These are phyloP conservation scores for Psylliodes chrysocephalus DNA, from an alignment of 2,888 invertebrate genomes.

Conservation along the genomic window DNA sequence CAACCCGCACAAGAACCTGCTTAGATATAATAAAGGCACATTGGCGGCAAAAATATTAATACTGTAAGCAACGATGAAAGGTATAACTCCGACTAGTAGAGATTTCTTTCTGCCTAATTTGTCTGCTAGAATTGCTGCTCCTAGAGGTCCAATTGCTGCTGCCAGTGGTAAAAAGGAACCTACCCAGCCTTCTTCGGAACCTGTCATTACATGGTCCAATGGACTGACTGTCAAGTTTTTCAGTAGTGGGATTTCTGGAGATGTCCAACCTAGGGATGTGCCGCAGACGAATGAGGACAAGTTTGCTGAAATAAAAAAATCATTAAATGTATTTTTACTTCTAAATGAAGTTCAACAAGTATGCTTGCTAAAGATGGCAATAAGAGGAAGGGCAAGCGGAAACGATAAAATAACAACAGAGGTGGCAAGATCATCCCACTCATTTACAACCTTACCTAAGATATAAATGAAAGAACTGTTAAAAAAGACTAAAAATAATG, in stretches of 20 bases:
- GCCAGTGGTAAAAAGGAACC: slow-evolving; percentile 67
- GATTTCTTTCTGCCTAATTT: slow-evolving; percentile 77
- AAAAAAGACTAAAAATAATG: too few relatives aligned
- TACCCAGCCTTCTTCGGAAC: slow-evolving; percentile 66
- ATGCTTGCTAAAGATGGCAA: too few relatives aligned
- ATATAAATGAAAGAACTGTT: too few relatives aligned
- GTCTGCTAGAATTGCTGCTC: slow-evolving; percentile 75
- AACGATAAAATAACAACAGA: too few relatives aligned
- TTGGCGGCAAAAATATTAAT: slow-evolving; percentile 62
- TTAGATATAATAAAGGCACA: slow-evolving; percentile 56
- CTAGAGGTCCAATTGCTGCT: slow-evolving; percentile 72
- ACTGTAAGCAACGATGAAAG: slow-evolving; percentile 77
- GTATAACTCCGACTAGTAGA: slow-evolving; percentile 72
- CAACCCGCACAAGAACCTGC: slow-evolving; percentile 69
- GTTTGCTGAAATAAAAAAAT: slow-evolving; percentile 62
- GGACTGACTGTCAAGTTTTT: slow-evolving; percentile 56
- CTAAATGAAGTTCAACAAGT: too few relatives aligned
- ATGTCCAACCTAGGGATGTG: slow-evolving; percentile 67
- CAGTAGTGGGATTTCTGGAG: slow-evolving; percentile 59
- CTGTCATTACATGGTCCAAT: slow-evolving; percentile 53
- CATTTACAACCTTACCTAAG: too few relatives aligned
- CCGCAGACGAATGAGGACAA: slow-evolving; percentile 65
- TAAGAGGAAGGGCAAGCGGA: too few relatives aligned
- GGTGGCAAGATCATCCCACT: too few relatives aligned
- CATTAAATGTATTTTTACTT: too few relatives aligned